phyloP scores from a whole-genome alignment of 2,888 invertebrate genomes.

The Dasypogon diadema region DNA sequence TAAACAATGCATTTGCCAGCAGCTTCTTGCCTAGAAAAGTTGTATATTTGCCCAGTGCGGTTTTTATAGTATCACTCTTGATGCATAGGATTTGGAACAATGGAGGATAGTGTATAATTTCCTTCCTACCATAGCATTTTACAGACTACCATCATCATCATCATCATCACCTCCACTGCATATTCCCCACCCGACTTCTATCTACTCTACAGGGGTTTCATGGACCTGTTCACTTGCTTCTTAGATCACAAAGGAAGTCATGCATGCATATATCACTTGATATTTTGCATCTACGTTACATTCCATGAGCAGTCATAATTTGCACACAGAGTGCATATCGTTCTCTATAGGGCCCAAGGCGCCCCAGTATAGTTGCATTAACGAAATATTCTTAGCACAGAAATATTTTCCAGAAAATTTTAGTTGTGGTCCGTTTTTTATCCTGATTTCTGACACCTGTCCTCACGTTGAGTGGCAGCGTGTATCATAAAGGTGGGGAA shows the following conservation, averaged over 20 bases:
- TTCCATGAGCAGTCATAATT: constrained; percentile 45
- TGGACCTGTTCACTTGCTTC: constrained; percentile 23
- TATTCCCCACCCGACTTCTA: background rate
- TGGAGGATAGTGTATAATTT: constrained; percentile 42
- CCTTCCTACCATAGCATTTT: constrained; percentile 31
- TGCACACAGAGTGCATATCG: constrained; percentile 19
- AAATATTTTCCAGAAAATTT: constrained; percentile 1
- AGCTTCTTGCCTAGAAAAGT: constrained; percentile 20
- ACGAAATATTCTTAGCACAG: constrained; percentile 14
- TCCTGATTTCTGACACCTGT: constrained; percentile 29
- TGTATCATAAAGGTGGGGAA: background rate
- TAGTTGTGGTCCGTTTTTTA: background rate
- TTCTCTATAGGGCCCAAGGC: background rate
- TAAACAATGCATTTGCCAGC: constrained; percentile 4
- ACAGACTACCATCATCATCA: constrained; percentile 36
- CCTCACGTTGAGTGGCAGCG: background rate
- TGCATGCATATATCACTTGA: constrained; percentile 48
- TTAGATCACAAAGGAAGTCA: constrained; percentile 46
- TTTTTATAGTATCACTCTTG: constrained; percentile 42
- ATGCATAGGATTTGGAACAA: constrained; percentile 38
- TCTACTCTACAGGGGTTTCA: background rate
- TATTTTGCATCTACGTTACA: constrained; percentile 41
- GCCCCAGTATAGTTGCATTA: constrained; percentile 14
- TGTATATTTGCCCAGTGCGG: constrained; percentile 47
- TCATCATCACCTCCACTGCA: background rate